A percentile compares a stretch with the other conserved stretches of the same genome.
These are phyloP conservation scores for Mamestra configurata DNA, from an alignment of 1,140 invertebrate genomes.

Conservation along the genomic window DNA sequence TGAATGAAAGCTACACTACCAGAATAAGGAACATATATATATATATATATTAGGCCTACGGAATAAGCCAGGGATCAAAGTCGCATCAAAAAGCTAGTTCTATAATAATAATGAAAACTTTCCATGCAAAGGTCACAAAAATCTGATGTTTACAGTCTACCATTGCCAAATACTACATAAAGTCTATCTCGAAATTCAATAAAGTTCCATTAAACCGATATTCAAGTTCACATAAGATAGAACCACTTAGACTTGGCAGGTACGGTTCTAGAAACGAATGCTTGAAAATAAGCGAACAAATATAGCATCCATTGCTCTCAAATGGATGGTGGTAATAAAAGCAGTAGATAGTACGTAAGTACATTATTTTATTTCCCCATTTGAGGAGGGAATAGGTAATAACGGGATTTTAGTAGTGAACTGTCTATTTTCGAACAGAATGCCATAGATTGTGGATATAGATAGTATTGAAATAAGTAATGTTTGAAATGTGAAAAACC, in stretches of 20 bases:
- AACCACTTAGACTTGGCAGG: slow-evolving; percentile 26
- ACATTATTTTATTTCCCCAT: slow-evolving; percentile 12
- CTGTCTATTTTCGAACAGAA: neutral
- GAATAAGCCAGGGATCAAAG: no score
- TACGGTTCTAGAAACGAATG: slow-evolving; percentile 13
- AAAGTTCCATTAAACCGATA: neutral
- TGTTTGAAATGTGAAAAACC: no score
- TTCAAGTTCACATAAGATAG: slow-evolving; percentile 7
- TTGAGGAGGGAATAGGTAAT: neutral
- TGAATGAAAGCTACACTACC: no score
- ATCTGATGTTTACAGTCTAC: no score
- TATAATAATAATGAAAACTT: no score
- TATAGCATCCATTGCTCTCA: neutral
- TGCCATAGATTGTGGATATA: neutral
- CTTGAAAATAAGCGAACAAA: slow-evolving; percentile 2
- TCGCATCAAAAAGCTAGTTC: no score
- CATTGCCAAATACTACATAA: no score
- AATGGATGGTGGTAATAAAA: slow-evolving; percentile 34
- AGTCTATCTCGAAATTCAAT: neutral
- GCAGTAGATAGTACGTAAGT: neutral
- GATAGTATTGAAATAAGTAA: neutral
- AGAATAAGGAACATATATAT: no score
- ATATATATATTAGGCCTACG: no score
- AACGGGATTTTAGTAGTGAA: neutral
- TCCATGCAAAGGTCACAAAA: no score